phyloP scores from a whole-genome alignment of 2,888 invertebrate species.

The Yponomeuta plumbellus region DNA sequence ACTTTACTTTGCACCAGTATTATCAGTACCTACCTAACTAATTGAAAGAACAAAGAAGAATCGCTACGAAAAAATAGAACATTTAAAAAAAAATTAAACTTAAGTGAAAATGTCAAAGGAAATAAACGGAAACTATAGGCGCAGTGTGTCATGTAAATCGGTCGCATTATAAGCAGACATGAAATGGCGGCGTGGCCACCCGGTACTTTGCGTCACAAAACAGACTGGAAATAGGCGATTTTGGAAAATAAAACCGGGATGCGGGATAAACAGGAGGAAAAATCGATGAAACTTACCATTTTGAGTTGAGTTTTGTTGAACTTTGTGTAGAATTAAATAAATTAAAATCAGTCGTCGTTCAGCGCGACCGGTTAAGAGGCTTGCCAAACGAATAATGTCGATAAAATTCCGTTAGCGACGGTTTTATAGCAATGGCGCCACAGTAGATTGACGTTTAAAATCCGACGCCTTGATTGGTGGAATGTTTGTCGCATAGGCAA shows the following conservation, averaged over 20 bases:
- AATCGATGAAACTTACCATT: constrained; percentile 58
- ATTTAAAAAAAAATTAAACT: background rate
- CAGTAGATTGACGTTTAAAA: constrained; percentile 70
- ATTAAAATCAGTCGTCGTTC: constrained; percentile 73
- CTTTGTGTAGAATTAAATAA: constrained; percentile 68
- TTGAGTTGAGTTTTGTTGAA: constrained; percentile 64
- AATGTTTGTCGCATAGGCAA: constrained; percentile 59
- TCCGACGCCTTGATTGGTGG: constrained; percentile 63
- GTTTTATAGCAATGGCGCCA: constrained; percentile 75
- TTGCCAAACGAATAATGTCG: constrained; percentile 80
- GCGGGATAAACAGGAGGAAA: constrained; percentile 24
- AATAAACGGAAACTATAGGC: constrained; percentile 22
- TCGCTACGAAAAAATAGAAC: constrained; percentile 6
- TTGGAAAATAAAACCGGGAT: constrained; percentile 17
- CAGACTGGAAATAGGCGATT: constrained; percentile 18
- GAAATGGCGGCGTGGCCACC: constrained; percentile 64
- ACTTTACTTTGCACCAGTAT: no score
- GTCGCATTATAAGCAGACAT: constrained; percentile 41
- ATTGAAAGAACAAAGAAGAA: constrained; percentile 9
- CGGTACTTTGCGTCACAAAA: constrained; percentile 35
- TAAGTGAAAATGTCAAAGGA: background rate
- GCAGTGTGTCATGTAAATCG: constrained; percentile 24
- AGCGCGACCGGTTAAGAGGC: constrained; percentile 81
- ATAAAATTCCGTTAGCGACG: constrained; percentile 56
- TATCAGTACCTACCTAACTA: no score